Evolutionary conservation across 2,113 vertebrate species (phyloP), one percentile per base, ranked within the genome.

Genomic region (Halcyon senegalensis): DNA sequence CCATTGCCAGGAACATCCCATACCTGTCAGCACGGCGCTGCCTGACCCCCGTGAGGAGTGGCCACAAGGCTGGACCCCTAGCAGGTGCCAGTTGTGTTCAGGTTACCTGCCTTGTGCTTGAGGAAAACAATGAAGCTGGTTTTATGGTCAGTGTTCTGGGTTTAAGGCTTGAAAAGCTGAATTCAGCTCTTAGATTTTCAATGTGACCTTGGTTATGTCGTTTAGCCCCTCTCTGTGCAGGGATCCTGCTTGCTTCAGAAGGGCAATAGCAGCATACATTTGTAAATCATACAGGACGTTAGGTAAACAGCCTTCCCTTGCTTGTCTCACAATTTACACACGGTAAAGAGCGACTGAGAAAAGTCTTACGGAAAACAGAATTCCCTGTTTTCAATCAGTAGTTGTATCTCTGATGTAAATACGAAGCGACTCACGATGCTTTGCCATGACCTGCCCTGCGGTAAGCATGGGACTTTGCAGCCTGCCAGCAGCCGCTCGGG

Each of bases 401-500:
- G 10, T 9, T 89, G 24, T 31, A 25, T 60, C 24, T 25, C 43
- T 44, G 41, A 48, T 44, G 24, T 24, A 73, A 69, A 48, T 2
- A 19, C 3, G 27, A 73, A 86, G 59, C 10, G 10, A 63, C 43
- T 35, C 67, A 44, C 3, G 2, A 24, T 41, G 85, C 53, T 41
- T 62, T 48, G 33, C 77, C 30, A 4, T 43, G 75, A 68, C 59
- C 37, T 41, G 37, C 50, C 3, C 3, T 60, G 13, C 0, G 1
- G 20, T 2, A 1, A 55, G n/a, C 20, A 11, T 0, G 6, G 39
- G 17, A 18, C 27, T 11, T 50, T 70, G 56, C 78, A 75, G 39
- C 51, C n/a, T 20, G 41, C 46, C 9, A 4, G 44, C 58, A 43
- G 77, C 81, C 6, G 4, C 85, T 31, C 9, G 1, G 11, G 8